Base-by-base conservation (phyloP, 2,797 vertebrate species). In the Rallus crepitans region DNA sequence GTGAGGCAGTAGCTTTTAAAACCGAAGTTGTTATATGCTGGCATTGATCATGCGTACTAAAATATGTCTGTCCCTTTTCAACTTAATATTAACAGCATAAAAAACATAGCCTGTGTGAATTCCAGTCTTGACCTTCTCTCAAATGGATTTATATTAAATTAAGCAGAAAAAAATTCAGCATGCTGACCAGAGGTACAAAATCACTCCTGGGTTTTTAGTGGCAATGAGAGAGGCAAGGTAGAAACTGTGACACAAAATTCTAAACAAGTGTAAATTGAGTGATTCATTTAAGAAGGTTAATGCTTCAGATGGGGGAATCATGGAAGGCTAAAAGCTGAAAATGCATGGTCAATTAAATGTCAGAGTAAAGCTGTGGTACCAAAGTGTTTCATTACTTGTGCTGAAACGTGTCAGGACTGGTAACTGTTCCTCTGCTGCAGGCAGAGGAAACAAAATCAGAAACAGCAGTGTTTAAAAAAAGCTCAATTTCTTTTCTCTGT, bases 271-370 rank as follows among this genome's bases (percentile, higher is more conserved):
- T 90, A 89, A 96, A 87, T 56, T 68, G 47, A 79, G 64, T 33
- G 70, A 79, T 93, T 90, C 77, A 83, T 90, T 90, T 56, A 1
- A 69, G 81, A 86, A 75, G 47, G 25, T 39, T 79, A 55, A 39
- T 17, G 39, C 82, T 84, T 95, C 70, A 55, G 56, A 33, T 45
- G 55, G 45, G 85, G 48, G 52, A 93, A 90, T 63, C 14, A 3
- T 35, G 48, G 40, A 53, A 87, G 80, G 80, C 42, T 83, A 57
- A 78, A 73, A 82, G 78, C 64, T 90, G 90, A 69, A 93, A 89
- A 89, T 70, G 56, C 3, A 8, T 9, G 31, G 70, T 90, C 85
- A 94, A 27, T 94, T 87, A 91, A 94, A 94, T 81, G 85, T 91
- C 63, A 79, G 65, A 76, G 59, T 85, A 93, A 82, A 69, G 52